Base-by-base conservation (phyloP, 2,113 vertebrate species). In the Gopherus flavomarginatus region DNA sequence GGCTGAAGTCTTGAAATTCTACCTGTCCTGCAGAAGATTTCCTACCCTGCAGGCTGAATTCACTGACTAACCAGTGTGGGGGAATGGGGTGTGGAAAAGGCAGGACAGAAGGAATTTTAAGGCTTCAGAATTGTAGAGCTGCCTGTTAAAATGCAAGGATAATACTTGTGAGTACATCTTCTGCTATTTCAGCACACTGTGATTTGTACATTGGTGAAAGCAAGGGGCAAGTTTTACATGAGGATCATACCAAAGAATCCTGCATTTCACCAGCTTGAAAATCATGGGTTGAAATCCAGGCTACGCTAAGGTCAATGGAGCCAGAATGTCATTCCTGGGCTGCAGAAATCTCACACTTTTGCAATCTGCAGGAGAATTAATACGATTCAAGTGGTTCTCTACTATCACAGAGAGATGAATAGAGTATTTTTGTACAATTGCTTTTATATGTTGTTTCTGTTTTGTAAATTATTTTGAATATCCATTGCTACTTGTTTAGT, bases 1-100 rank as follows among this genome's bases (percentile, higher is more conserved):
- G 13, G 17, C 65, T 72, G 81, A 83, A 44, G 26, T 57, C 27
- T 57, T 59, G 24, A 57, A 69, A 85, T n/a, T 78, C 81, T 38
- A 56, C 0, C 12, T 81, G 49, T 35, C 35, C 87, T 47, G 47
- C 38, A 77, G 57, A 80, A n/a, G 22, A 2, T 47, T 6, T 85
- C 26, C 27, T 84, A 0, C 0, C 1, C 14, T 11, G 6, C 22
- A 29, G 24, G 26, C 42, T 78, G 42, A 78, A 29, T 27, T 78
- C 75, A 78, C 24, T 27, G 42, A 44, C 38, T 47, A 44, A 27
- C 24, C 42, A 7, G 9, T 47, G 42, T 5, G 11, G 26, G 7
- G 19, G 17, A 10, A 44, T 7, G n/a, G 4, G 11, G 27, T 26
- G 12, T 62, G 27, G 7, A 24, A 29, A 42, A 47, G 26, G 75